A percentile compares a stretch with the other conserved stretches of the same genome.
Conservation (phyloP, 2,113 vertebrate species). For the Phoxinus phoxinus region DNA sequence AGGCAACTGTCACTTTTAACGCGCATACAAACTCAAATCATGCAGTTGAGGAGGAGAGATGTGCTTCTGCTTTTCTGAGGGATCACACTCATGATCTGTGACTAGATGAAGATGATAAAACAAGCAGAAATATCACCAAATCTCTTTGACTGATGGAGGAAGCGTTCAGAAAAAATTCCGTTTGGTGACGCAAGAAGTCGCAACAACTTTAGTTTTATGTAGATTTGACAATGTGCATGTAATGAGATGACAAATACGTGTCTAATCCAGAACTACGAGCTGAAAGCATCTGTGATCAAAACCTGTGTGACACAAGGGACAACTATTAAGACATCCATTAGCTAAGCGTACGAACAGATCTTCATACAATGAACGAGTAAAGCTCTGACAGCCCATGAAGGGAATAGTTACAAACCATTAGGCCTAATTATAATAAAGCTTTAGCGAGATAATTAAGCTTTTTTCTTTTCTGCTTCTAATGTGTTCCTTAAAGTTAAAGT, state of each 20-base stretch:
- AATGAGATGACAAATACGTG: neutral
- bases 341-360: neutral
- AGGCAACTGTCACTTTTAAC: neutral
- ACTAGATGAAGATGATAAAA: neutral
- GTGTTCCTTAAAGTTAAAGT: neutral
- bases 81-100: neutral
- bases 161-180: neutral
- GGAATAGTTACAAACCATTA: conserved; percentile 23
- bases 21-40: neutral
- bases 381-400: conserved; percentile 28
- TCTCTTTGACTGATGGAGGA: neutral
- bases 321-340: conserved; percentile 25
- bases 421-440: conserved; percentile 17
- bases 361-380: neutral
- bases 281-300: neutral
- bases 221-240: neutral
- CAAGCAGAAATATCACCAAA: neutral
- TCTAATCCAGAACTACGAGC: neutral
- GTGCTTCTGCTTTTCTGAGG: neutral
- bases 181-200: conserved; percentile 7
- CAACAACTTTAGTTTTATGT: neutral
- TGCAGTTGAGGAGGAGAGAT: neutral
- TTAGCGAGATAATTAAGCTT: conserved; percentile 37
- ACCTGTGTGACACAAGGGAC: conserved; percentile 9
- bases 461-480: conserved; percentile 14